A percentile compares a stretch with the other conserved stretches of the same genome.
phyloP scores from a whole-genome alignment of 2,113 vertebrate genomes.

The Eidolon helvum region DNA sequence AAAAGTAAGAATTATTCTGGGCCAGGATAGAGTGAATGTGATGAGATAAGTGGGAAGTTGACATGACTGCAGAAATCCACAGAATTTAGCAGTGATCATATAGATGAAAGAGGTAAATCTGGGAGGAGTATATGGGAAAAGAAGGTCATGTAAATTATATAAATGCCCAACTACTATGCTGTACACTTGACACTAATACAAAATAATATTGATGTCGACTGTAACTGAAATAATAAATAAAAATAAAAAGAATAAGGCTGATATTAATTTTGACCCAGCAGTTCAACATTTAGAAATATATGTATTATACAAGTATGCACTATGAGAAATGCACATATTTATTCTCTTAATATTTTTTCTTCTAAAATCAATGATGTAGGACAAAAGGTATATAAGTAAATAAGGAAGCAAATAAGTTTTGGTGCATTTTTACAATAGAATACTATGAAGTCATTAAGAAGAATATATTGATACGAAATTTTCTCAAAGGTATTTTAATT shows the following conservation, averaged over 20 bases:
- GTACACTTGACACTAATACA: no score
- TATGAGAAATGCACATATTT: background rate
- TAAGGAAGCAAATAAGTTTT: background rate
- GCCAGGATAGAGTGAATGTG: background rate
- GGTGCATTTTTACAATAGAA: background rate
- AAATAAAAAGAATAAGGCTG: background rate
- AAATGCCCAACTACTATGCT: no score
- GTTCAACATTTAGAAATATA: background rate
- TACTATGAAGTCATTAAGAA: background rate
- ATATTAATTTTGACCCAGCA: background rate
- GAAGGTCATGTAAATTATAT: no score
- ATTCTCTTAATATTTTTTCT: background rate
- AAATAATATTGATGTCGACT: no score
- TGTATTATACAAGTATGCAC: background rate
- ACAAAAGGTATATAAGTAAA: background rate
- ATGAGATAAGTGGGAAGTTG: no score
- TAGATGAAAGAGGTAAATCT: background rate
- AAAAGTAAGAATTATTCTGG: background rate
- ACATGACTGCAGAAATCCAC: background rate
- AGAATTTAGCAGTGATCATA: background rate
- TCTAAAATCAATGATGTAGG: background rate
- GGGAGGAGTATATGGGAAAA: background rate
- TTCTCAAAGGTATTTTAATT: background rate
- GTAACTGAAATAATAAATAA: no score
- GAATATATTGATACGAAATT: background rate